phyloP scores from a whole-genome alignment of 2,113 vertebrate species.

The Tachysurus fulvidraco region DNA sequence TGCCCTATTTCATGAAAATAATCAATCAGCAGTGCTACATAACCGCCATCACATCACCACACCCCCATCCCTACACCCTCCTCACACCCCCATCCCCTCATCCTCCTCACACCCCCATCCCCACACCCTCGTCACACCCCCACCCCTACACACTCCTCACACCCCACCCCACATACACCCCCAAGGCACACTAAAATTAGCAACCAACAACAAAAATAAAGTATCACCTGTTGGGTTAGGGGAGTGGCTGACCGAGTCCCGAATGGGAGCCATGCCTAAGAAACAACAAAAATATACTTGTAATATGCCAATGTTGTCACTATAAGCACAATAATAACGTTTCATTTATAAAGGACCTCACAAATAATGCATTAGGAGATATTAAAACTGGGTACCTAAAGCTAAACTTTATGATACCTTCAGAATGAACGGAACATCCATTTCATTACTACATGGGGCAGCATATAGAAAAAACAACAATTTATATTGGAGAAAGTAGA shows the following conservation, averaged over 20 bases:
- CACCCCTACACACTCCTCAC: no score
- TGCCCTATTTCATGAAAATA: no score
- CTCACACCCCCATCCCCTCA: neutral
- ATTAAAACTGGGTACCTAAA: neutral
- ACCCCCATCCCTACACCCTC: no score
- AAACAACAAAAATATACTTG: conserved; percentile 67
- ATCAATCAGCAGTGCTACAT: neutral
- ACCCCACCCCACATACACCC: neutral
- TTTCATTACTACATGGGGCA: neutral
- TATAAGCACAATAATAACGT: neutral
- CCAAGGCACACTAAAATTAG: neutral
- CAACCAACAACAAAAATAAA: conserved; percentile 39
- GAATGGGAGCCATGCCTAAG: conserved; percentile 94
- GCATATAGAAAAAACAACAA: neutral
- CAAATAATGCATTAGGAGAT: neutral
- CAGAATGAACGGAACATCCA: neutral
- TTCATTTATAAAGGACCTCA: neutral
- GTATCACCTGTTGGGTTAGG: conserved; percentile 92
- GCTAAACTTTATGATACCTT: neutral
- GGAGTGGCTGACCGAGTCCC: conserved; percentile 96
- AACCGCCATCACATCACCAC: neutral
- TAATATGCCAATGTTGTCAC: neutral
- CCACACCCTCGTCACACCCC: no score
- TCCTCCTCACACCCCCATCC: neutral
- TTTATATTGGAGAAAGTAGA: neutral